These are phyloP conservation scores for Aphidius gifuensis DNA, from an alignment of 1,140 invertebrate species.

Conservation along the genomic window DNA sequence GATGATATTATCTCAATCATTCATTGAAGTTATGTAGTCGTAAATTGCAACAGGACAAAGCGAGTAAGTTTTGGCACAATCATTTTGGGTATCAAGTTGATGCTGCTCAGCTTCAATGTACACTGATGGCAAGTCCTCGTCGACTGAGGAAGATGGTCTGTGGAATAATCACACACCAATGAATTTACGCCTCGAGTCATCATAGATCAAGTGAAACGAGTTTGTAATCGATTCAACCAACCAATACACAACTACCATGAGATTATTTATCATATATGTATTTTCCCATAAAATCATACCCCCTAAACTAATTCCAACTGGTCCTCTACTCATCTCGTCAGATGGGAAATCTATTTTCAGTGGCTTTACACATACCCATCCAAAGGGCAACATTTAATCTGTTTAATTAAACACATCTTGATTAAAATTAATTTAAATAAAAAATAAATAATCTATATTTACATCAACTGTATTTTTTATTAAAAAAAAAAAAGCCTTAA, in stretches of 20 bases:
- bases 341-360: not conserved
- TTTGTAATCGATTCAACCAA: slow-evolving; percentile 13
- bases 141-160: slow-evolving; percentile 37
- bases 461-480: too few relatives aligned
- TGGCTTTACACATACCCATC: not conserved
- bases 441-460: too few relatives aligned
- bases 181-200: slow-evolving; percentile 14
- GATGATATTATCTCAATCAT: slow-evolving; percentile 11
- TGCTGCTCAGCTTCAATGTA: slow-evolving; percentile 33
- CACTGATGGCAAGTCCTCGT: slow-evolving; percentile 33
- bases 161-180: slow-evolving; percentile 24
- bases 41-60: slow-evolving; percentile 43
- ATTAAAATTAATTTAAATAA: too few relatives aligned
- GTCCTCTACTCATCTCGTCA: not conserved
- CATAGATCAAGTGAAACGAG: not conserved
- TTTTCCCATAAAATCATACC: too few relatives aligned
- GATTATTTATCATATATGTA: not conserved
- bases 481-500: too few relatives aligned
- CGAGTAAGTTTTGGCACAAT: slow-evolving; percentile 38
- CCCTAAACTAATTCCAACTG: not conserved
- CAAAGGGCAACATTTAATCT: too few relatives aligned
- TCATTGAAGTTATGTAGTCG: slow-evolving; percentile 38
- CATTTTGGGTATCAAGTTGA: slow-evolving; percentile 19
- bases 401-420: too few relatives aligned
- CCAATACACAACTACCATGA: not conserved